Percentiles rank a stretch among this genome's conserved stretches.
Conservation (phyloP, 2,797 vertebrate species). For the Sebastes iracundus region DNA sequence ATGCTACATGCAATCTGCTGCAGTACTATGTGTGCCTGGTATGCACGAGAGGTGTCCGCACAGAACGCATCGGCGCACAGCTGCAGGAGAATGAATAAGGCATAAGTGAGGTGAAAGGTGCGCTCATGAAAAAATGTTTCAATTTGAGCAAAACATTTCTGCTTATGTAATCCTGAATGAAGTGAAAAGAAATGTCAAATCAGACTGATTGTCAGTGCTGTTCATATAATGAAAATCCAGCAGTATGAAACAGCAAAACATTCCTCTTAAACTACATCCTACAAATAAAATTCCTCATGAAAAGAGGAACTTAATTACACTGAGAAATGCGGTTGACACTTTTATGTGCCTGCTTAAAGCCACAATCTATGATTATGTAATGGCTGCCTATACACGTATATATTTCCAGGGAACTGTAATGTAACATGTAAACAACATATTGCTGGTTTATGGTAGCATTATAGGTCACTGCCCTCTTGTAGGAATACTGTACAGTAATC, state of each 20-base stretch:
- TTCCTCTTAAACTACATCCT: background rate
- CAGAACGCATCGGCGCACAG: too few relatives aligned
- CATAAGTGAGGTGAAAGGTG: background rate
- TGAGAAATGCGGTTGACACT: background rate
- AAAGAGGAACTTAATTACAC: background rate
- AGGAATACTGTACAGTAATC: slow-evolving; percentile 43
- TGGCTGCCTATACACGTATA: background rate
- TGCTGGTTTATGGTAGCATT: slow-evolving; percentile 19
- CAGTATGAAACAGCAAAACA: background rate
- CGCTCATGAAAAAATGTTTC: background rate
- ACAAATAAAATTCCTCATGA: background rate
- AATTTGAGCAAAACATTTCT: background rate
- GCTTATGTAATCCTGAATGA: background rate
- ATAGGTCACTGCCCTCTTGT: slow-evolving; percentile 10
- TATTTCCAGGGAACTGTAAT: background rate
- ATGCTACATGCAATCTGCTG: too few relatives aligned
- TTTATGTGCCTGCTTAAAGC: background rate
- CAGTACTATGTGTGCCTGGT: too few relatives aligned
- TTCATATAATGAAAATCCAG: background rate
- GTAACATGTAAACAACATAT: background rate
- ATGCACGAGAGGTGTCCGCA: too few relatives aligned
- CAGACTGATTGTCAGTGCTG: background rate
- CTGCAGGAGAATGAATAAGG: too few relatives aligned
- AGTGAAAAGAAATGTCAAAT: background rate
- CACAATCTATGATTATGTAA: background rate